These are phyloP conservation scores for Spatulosminthurus flaviceps DNA, from an alignment of 2,888 invertebrate genomes.

Conservation along the genomic window DNA sequence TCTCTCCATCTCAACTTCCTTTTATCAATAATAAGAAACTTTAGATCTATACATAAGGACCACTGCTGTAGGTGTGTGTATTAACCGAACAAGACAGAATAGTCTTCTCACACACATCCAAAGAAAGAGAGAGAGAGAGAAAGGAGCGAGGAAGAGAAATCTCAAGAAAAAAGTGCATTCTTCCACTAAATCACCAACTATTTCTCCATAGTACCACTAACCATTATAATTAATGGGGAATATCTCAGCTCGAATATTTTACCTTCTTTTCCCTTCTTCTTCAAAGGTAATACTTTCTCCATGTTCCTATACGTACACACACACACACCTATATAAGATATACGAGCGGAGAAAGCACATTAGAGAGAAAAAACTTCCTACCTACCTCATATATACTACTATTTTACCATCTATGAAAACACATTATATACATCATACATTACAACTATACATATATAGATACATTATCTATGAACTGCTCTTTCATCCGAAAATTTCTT, in stretches of 20 bases:
- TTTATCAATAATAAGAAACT: not conserved
- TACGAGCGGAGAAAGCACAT: not conserved
- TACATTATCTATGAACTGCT: too few relatives aligned
- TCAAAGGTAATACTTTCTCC: not conserved
- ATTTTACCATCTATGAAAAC: not conserved
- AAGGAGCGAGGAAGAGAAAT: not conserved
- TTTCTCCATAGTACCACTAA: constrained; percentile 22
- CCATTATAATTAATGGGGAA: constrained; percentile 43
- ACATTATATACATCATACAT: constrained; percentile 2
- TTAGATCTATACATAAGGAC: too few relatives aligned
- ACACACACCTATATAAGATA: not conserved
- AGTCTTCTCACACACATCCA: too few relatives aligned
- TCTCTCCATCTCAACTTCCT: not conserved
- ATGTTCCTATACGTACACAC: not conserved
- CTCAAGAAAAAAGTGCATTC: not conserved
- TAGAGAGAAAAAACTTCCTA: too few relatives aligned
- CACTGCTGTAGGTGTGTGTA: too few relatives aligned
- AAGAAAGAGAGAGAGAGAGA: too few relatives aligned
- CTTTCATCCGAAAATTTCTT: not conserved
- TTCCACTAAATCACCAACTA: constrained; percentile 38
- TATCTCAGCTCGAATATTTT: constrained; percentile 29
- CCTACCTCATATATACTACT: too few relatives aligned
- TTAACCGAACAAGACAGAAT: too few relatives aligned
- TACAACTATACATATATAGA: constrained; percentile 9
- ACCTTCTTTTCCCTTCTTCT: not conserved